phyloP scores from a whole-genome alignment of 2,797 vertebrate genomes.

The Eulemur coronatus region DNA sequence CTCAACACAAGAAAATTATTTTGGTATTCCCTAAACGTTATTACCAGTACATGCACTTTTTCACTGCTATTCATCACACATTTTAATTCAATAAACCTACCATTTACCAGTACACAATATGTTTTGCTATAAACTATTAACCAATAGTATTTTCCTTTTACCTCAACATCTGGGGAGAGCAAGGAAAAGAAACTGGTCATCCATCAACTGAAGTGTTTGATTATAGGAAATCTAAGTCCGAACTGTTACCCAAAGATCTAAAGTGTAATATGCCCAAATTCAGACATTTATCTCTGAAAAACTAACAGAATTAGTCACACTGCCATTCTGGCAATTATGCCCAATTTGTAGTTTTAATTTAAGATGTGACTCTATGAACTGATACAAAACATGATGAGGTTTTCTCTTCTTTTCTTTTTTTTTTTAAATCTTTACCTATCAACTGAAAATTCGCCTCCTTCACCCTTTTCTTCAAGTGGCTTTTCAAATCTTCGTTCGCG shows the following conservation, averaged over 20 bases:
- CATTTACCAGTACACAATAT: not conserved
- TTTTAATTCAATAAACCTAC: not conserved
- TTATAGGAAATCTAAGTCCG: not conserved
- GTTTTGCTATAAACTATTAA: not conserved
- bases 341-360: not conserved
- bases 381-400: not conserved
- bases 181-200: not conserved
- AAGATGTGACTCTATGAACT: not conserved
- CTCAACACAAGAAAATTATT: not conserved
- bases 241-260: not conserved
- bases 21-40: not conserved
- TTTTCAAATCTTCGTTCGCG: conserved; percentile 97
- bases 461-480: conserved; percentile 94
- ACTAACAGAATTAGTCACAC: not conserved
- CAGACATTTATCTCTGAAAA: not conserved
- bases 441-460: conserved; percentile 93
- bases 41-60: not conserved
- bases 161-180: not conserved
- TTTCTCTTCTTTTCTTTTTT: not conserved
- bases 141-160: not conserved
- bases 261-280: not conserved
- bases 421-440: conserved; percentile 88
- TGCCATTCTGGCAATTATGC: not conserved
- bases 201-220: not conserved
- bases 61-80: not conserved